Percentiles rank a stretch among this genome's conserved stretches.
These are phyloP conservation scores for Dendrophyllia cribrosa DNA, from an alignment of 64 coral and sea anemone genomes.

Conservation along the genomic window DNA sequence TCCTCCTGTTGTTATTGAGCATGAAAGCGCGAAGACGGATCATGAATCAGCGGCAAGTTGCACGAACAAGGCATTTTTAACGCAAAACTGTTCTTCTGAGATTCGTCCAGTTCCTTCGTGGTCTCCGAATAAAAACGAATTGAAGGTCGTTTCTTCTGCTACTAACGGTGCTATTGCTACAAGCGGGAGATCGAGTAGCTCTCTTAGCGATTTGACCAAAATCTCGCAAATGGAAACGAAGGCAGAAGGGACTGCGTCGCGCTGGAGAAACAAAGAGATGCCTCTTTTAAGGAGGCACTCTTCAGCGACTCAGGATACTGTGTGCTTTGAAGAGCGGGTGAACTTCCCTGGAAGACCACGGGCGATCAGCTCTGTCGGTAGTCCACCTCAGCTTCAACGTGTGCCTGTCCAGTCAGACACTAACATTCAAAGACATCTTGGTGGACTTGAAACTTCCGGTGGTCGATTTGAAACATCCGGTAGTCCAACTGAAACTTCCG, in stretches of 20 bases:
- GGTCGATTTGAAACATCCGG: background rate
- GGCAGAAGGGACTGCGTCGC: background rate
- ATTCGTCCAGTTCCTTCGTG: background rate
- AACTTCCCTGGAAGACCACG: background rate
- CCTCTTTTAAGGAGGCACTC: constrained; percentile 38
- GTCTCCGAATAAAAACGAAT: background rate
- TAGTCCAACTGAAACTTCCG: background rate
- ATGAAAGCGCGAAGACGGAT: background rate
- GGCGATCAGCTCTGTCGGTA: background rate
- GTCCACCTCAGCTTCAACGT: constrained; percentile 26
- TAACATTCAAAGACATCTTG: background rate
- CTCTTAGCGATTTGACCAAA: constrained; percentile 37
- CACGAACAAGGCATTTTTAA: background rate
- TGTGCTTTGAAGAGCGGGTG: background rate
- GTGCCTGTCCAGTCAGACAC: background rate
- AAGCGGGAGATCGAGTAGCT: background rate
- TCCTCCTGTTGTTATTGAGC: constrained; percentile 23
- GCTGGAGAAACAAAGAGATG: constrained; percentile 32
- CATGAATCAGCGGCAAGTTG: background rate
- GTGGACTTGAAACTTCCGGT: background rate
- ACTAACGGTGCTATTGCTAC: background rate
- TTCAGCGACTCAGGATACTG: background rate
- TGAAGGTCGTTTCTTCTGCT: background rate
- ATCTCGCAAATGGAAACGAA: background rate
- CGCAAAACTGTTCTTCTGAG: background rate